phyloP scores from a whole-genome alignment of 1,140 invertebrate species.

The Tetraneura akinire region DNA sequence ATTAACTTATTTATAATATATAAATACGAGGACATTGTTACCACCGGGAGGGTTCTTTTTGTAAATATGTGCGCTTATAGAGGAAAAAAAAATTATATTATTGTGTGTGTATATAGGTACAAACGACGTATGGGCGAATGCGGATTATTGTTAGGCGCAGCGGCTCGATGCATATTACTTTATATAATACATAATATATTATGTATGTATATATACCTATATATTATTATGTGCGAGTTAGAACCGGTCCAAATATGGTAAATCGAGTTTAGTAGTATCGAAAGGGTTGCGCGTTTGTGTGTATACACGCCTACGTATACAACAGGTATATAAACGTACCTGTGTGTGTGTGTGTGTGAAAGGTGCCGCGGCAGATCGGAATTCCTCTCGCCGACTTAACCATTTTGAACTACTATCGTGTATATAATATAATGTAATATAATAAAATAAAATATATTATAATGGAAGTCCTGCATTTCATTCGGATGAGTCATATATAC shows the following conservation, averaged over 20 bases:
- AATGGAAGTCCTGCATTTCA: conserved; percentile 42
- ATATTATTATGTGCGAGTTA: not conserved
- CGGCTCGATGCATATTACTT: too few species aligned
- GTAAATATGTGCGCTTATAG: too few species aligned
- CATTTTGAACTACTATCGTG: too few species aligned
- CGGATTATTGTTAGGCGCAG: too few species aligned
- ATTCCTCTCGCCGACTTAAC: conserved; percentile 38
- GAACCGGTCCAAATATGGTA: conserved; percentile 47
- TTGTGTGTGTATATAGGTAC: too few species aligned
- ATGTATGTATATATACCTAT: conserved; percentile 3
- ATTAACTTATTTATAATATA: not conserved
- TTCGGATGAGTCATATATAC: conserved; percentile 42
- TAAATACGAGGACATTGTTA: too few species aligned
- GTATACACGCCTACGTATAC: conserved; percentile 18
- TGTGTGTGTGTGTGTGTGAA: conserved; percentile 18
- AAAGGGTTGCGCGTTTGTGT: conserved; percentile 41
- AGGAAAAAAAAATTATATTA: too few species aligned
- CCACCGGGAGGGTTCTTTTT: too few species aligned
- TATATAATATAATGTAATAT: too few species aligned
- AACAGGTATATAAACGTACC: not conserved
- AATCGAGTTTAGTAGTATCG: conserved; percentile 42
- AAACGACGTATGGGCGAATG: too few species aligned
- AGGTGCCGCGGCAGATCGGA: conserved; percentile 48
- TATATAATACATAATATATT: not conserved
- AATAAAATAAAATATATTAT: too few species aligned